Percentiles rank a stretch among this genome's conserved stretches.
phyloP scores from a whole-genome alignment of 2,113 vertebrate species.

The Nyctibius bracteatus region DNA sequence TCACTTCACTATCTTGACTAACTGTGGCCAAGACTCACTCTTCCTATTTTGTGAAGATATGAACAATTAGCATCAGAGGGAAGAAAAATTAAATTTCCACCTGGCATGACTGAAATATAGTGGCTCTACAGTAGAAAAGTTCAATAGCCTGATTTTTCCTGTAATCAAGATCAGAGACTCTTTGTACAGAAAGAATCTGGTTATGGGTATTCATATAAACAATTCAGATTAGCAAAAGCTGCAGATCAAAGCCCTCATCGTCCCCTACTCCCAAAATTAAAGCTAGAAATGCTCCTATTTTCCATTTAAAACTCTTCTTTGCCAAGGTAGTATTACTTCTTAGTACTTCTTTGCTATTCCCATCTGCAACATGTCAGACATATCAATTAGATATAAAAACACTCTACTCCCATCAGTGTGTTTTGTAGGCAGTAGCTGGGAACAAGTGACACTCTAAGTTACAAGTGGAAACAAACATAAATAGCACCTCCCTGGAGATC shows the following conservation, averaged over 20 bases:
- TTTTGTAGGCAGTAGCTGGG: background rate
- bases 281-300: background rate
- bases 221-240: background rate
- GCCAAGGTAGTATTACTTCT: background rate
- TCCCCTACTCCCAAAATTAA: background rate
- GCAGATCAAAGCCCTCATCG: background rate
- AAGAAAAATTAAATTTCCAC: background rate
- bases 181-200: background rate
- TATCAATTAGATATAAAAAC: slow-evolving; percentile 6
- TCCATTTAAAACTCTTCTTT: background rate
- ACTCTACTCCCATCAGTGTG: background rate
- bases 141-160: background rate
- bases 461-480: slow-evolving; percentile 35
- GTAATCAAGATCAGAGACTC: background rate
- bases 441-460: slow-evolving; percentile 14
- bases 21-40: background rate
- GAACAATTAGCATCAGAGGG: background rate
- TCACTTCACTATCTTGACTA: background rate
- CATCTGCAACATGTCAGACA: slow-evolving; percentile 29
- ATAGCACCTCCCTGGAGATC: slow-evolving; percentile 49
- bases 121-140: background rate
- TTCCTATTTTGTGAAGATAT: background rate
- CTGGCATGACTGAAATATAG: background rate
- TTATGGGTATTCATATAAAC: background rate
- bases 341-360: background rate